A percentile compares a stretch with the other conserved stretches of the same genome.
These are phyloP conservation scores for Amniataba percoides DNA, from an alignment of 2,797 vertebrate species.

Conservation along the genomic window DNA sequence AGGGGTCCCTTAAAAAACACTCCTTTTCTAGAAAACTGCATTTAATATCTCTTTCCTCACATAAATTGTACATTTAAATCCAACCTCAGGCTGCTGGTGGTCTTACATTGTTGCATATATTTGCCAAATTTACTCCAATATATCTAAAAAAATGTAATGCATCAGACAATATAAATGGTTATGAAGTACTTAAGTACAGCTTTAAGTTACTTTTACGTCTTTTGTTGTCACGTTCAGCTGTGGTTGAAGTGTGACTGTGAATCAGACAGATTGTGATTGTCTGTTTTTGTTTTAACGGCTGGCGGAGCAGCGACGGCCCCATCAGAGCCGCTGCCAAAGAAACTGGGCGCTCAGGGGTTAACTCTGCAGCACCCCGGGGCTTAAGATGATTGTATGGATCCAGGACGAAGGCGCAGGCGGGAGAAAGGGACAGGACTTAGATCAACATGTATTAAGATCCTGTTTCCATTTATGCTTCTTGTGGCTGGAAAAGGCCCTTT, in stretches of 20 bases:
- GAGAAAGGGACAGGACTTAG: neutral
- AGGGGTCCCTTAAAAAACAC: no score
- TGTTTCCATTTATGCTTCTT: neutral
- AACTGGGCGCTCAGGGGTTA: neutral
- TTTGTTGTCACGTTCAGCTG: neutral
- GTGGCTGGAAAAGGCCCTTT: neutral
- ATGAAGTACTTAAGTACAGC: no score
- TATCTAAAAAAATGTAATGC: no score
- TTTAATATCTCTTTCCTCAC: no score
- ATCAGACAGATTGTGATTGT: slow-evolving; percentile 36
- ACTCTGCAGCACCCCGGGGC: slow-evolving; percentile 21
- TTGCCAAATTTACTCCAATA: no score
- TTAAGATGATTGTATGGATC: slow-evolving; percentile 4
- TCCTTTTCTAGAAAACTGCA: no score
- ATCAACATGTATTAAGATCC: neutral
- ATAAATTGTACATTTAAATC: no score
- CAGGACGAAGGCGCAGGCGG: fast-evolving
- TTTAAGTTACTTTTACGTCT: neutral
- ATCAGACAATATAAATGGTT: no score
- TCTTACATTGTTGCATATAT: no score
- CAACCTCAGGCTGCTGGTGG: no score
- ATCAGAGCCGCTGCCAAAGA: slow-evolving; percentile 36
- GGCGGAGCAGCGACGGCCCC: slow-evolving; percentile 27
- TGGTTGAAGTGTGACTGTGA: slow-evolving; percentile 16
- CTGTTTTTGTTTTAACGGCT: slow-evolving; percentile 51